Percentiles rank a stretch among this genome's conserved stretches.
Evolutionary conservation across 1,140 invertebrate species (phyloP).

Genomic region (Sesamia nonagrioides): DNA sequence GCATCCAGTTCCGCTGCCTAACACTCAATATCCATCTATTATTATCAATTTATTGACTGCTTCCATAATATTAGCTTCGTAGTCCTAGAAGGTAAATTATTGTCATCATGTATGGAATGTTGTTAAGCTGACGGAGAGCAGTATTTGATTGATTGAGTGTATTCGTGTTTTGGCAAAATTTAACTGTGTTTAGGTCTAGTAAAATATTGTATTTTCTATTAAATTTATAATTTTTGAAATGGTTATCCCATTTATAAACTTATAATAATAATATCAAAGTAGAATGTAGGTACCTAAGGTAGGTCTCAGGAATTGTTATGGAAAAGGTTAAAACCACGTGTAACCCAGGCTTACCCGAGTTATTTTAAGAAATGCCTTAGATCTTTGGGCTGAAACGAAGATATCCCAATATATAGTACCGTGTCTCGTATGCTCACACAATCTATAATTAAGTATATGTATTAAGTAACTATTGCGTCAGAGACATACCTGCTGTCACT

Average conservation of each 20-base stretch:
- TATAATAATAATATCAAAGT: not conserved
- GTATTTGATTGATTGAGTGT: not conserved
- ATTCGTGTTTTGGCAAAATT: no score
- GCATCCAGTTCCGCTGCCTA: slow-evolving; percentile 69
- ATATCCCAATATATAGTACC: not conserved
- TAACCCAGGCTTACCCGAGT: slow-evolving; percentile 13
- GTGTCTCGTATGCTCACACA: not conserved
- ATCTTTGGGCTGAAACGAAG: not conserved
- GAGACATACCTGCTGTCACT: not conserved
- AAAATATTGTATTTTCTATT: not conserved
- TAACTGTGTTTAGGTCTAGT: not conserved
- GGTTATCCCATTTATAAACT: not conserved
- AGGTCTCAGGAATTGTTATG: not conserved
- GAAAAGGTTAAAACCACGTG: not conserved
- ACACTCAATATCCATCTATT: slow-evolving; percentile 75
- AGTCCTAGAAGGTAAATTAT: not conserved
- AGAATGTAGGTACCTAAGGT: not conserved
- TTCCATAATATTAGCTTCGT: slow-evolving; percentile 25
- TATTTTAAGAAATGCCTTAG: slow-evolving; percentile 1
- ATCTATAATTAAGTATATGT: not conserved
- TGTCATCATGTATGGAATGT: slow-evolving; percentile 13
- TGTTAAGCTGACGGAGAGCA: not conserved
- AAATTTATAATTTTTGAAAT: no score
- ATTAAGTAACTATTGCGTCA: not conserved
- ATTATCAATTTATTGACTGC: slow-evolving; percentile 73